Percentiles rank a stretch among this genome's conserved stretches.
phyloP scores from a whole-genome alignment of 2,113 vertebrate species.

The Brachirus orientalis region DNA sequence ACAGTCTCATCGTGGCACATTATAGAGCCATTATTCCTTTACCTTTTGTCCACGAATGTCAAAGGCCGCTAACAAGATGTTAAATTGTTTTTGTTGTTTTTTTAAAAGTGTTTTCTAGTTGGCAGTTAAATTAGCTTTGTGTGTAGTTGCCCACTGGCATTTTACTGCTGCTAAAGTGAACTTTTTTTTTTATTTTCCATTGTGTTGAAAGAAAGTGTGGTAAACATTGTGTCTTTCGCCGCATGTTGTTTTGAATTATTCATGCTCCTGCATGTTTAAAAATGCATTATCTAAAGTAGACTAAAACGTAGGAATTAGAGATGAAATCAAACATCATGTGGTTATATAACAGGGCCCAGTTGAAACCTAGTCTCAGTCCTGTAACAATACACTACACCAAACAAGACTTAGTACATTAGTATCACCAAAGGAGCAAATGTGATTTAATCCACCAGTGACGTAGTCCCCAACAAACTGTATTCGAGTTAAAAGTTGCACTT shows the following conservation, averaged over 20 bases:
- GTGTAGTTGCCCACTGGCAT: conserved; percentile 7
- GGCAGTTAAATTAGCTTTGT: conserved; percentile 39
- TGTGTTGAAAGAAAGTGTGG: conserved; percentile 8
- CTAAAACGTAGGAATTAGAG: conserved; percentile 9
- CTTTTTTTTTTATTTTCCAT: conserved; percentile 11
- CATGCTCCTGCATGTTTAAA: conserved; percentile 32
- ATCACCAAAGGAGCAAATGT: too few species aligned
- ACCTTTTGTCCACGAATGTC: conserved; percentile 64
- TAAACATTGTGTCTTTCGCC: conserved; percentile 7
- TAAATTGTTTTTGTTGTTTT: conserved; percentile 28
- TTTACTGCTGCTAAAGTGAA: conserved; percentile 17
- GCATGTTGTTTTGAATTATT: conserved; percentile 29
- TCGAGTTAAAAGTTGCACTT: neutral
- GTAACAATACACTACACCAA: neutral
- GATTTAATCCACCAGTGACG: neutral
- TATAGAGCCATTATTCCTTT: conserved; percentile 56
- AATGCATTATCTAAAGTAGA: conserved; percentile 27
- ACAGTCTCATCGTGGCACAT: conserved; percentile 23
- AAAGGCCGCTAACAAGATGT: conserved; percentile 35
- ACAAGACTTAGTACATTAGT: too few species aligned
- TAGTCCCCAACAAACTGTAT: neutral
- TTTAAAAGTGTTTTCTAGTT: conserved; percentile 20
- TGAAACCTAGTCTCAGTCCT: neutral
- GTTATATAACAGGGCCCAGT: neutral
- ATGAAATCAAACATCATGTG: neutral